A percentile compares a stretch with the other conserved stretches of the same genome.
phyloP scores from a whole-genome alignment of 1,140 invertebrate genomes.

The Notospermus geniculatus region DNA sequence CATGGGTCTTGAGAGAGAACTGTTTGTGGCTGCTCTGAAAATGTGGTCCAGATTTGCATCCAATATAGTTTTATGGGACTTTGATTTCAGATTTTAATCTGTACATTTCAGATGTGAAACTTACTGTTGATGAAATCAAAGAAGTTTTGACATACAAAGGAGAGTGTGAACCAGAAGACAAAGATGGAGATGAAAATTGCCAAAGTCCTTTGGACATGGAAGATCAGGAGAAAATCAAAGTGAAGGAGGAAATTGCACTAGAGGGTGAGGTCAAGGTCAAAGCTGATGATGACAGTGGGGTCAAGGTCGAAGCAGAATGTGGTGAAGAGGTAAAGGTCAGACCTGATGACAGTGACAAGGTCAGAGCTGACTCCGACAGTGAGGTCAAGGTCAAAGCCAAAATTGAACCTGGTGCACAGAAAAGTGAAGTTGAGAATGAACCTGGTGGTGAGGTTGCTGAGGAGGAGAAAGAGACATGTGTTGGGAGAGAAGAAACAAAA shows the following conservation, averaged over 20 bases:
- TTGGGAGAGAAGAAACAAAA: conserved; percentile 18
- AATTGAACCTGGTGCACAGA: too few species aligned
- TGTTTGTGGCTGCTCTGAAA: background rate
- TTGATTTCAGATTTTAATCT: background rate
- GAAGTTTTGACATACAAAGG: background rate
- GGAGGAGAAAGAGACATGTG: conserved; percentile 26
- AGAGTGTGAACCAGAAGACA: background rate
- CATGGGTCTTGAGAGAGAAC: background rate
- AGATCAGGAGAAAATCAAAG: conserved; percentile 14
- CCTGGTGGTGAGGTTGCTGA: conserved; percentile 13
- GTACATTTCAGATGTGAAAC: conserved; percentile 6
- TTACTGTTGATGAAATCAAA: background rate
- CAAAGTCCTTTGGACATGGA: conserved; percentile 3
- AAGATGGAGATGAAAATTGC: background rate
- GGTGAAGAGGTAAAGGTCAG: background rate
- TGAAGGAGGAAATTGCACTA: conserved; percentile 5
- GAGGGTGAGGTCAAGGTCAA: conserved; percentile 29
- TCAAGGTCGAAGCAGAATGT: background rate
- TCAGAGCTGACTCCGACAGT: too few species aligned
- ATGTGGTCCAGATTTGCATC: background rate
- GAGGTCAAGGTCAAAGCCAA: conserved; percentile 39
- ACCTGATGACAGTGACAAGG: conserved; percentile 12
- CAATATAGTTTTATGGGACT: background rate
- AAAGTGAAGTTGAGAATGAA: conserved; percentile 16
- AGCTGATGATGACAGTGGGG: background rate